phyloP scores from a whole-genome alignment of 1,140 invertebrate genomes.

The Eueides isabella region DNA sequence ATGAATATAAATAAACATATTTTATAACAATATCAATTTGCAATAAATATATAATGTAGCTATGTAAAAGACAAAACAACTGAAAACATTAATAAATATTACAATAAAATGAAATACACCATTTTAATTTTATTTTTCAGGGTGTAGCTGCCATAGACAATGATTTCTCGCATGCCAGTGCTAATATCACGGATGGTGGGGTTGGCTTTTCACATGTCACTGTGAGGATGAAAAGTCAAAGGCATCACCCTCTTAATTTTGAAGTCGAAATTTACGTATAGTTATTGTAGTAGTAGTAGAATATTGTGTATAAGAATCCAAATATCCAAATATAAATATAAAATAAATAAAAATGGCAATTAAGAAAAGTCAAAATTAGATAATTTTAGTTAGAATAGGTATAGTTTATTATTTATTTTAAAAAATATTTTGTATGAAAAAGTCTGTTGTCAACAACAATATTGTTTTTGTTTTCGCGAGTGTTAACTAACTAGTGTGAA shows the following conservation, averaged over 20 bases:
- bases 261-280: conserved; percentile 76
- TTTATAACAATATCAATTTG: too few relatives aligned
- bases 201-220: conserved; percentile 68
- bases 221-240: conserved; percentile 76
- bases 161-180: conserved; percentile 75
- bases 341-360: background rate
- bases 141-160: conserved; percentile 74
- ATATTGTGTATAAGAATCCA: too few relatives aligned
- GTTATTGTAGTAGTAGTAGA: too few relatives aligned
- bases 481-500: conserved; percentile 1
- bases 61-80: too few relatives aligned
- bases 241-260: conserved; percentile 74
- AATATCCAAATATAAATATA: background rate
- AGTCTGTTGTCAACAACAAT: background rate
- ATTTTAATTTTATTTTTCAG: conserved; percentile 47
- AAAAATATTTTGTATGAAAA: background rate
- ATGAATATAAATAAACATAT: too few relatives aligned
- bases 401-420: background rate
- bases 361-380: background rate
- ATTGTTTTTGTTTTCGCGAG: background rate
- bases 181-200: conserved; percentile 72
- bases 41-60: too few relatives aligned
- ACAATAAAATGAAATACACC: background rate
- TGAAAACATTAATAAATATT: background rate
- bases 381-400: background rate